Conservation (phyloP, 2,113 vertebrate species). For the Crotalus horridus region DNA sequence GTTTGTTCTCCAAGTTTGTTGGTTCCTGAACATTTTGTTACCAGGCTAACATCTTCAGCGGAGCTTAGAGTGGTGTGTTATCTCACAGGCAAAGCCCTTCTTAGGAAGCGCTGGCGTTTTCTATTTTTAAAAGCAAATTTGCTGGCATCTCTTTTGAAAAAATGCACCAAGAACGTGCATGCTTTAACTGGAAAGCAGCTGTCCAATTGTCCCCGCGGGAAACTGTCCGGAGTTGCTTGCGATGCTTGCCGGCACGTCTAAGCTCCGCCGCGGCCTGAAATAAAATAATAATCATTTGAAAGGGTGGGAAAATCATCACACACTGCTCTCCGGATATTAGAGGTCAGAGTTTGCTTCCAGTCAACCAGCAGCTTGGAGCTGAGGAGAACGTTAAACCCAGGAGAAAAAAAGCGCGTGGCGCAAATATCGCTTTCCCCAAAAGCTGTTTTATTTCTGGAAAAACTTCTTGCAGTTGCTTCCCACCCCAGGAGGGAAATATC, state of each 20-base stretch:
- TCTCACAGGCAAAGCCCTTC: not conserved
- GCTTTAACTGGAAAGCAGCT: not conserved
- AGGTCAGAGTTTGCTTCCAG: constrained; percentile 7
- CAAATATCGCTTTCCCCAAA: not conserved
- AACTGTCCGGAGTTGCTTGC: not conserved
- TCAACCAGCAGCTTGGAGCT: not conserved
- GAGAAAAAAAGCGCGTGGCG: not conserved
- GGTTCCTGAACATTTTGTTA: no score
- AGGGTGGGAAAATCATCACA: not conserved
- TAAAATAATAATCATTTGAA: not conserved
- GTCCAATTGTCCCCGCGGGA: not conserved
- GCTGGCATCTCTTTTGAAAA: not conserved
- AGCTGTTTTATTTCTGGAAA: not conserved
- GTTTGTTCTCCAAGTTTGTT: no score
- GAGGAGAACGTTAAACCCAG: constrained; percentile 3
- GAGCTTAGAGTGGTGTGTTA: no score
- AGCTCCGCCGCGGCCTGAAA: not conserved
- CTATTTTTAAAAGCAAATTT: not conserved
- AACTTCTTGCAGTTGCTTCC: no score
- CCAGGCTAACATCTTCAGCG: no score
- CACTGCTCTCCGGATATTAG: constrained; percentile 16
- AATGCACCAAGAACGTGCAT: not conserved
- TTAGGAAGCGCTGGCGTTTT: not conserved
- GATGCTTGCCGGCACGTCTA: not conserved
- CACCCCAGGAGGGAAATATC: not conserved